Conservation (phyloP, 2,113 vertebrate species). For the Colius striatus region DNA sequence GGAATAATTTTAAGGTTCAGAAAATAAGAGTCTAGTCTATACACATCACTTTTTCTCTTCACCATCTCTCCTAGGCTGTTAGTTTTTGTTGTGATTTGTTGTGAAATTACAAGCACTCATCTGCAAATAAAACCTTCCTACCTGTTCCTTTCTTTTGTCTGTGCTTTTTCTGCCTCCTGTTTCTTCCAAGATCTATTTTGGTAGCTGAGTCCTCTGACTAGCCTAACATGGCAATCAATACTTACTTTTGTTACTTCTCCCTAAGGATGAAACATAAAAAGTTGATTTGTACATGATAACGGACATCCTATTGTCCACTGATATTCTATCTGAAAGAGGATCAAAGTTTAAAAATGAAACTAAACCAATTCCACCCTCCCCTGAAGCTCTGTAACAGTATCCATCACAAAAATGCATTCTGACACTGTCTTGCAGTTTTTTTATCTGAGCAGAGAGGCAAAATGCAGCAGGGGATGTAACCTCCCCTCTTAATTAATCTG, state of each 20-base stretch:
- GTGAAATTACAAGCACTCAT: background rate
- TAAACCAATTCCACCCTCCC: background rate
- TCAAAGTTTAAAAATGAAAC: constrained; percentile 16
- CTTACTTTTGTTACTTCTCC: constrained; percentile 7
- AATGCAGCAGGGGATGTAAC: background rate
- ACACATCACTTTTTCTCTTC: background rate
- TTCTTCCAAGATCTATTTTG: background rate
- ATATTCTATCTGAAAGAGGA: background rate
- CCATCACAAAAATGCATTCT: background rate
- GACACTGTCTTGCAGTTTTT: background rate
- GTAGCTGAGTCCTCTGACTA: background rate
- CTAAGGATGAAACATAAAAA: background rate
- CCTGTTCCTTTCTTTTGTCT: background rate
- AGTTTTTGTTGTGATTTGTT: background rate
- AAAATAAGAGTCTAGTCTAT: background rate
- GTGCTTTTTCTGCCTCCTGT: background rate
- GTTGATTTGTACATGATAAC: background rate
- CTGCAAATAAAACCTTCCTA: background rate
- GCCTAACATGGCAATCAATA: constrained; percentile 33
- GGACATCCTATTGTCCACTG: background rate
- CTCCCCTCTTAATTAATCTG: background rate
- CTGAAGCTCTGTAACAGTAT: background rate
- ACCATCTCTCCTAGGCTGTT: background rate
- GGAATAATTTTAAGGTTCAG: background rate
- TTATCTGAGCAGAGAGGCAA: background rate